phyloP scores from a whole-genome alignment of 1,140 invertebrate species.

The Pogonognathellus flavescens region DNA sequence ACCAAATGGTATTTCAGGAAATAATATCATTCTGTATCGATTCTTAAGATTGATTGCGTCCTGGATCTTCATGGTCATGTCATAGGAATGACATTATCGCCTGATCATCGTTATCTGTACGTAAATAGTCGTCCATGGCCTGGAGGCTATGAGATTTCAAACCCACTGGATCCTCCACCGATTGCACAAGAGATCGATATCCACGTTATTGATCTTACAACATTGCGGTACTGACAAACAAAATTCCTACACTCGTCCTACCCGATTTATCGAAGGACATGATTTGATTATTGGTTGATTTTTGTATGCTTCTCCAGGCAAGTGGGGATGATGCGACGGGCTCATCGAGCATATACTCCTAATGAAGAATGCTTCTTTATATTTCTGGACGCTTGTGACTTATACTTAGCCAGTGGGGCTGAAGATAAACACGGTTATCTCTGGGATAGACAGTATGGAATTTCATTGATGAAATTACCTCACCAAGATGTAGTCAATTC shows the following conservation, averaged over 20 bases:
- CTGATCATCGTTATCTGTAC: constrained; percentile 84
- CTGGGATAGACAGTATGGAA: constrained; percentile 79
- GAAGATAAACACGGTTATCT: constrained; percentile 89
- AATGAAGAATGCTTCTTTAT: constrained; percentile 93
- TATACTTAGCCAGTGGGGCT: constrained; percentile 90
- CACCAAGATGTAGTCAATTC: constrained; percentile 89
- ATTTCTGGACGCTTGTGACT: constrained; percentile 86
- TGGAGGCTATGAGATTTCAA: constrained; percentile 79
- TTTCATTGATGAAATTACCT: constrained; percentile 82
- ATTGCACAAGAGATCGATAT: constrained; percentile 86
- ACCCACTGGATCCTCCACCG: constrained; percentile 85
- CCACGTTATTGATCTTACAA: constrained; percentile 83
- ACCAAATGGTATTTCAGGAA: no score
- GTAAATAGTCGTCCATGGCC: constrained; percentile 91
- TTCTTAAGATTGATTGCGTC: constrained; percentile 78
- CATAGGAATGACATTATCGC: constrained; percentile 89
- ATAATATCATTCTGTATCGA: background rate
- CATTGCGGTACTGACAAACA: constrained; percentile 75
- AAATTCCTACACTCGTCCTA: no score
- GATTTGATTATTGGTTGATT: background rate
- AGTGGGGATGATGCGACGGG: constrained; percentile 85
- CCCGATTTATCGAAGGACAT: no score
- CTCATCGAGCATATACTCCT: constrained; percentile 88
- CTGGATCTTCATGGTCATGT: constrained; percentile 92
- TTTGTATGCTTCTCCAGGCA: constrained; percentile 44